phyloP scores from a whole-genome alignment of 2,113 vertebrate species.

The Corythoichthys intestinalis region DNA sequence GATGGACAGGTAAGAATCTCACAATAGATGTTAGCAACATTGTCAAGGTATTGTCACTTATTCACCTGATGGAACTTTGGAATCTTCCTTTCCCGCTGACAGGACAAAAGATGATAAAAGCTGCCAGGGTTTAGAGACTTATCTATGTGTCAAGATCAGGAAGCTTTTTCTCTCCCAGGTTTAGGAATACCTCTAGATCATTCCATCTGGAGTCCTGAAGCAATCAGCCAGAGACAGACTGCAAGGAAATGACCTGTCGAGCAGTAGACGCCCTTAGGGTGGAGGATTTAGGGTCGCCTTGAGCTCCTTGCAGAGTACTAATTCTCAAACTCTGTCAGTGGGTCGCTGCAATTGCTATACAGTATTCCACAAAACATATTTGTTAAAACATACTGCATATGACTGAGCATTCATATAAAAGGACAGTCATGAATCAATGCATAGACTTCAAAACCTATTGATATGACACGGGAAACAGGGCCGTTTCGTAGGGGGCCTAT shows the following conservation, averaged over 20 bases:
- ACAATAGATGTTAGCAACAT: background rate
- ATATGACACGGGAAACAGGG: too few species aligned
- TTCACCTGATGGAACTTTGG: background rate
- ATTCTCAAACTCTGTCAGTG: background rate
- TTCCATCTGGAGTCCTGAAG: constrained; percentile 16
- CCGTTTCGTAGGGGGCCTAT: too few species aligned
- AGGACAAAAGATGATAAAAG: background rate
- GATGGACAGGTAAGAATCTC: background rate
- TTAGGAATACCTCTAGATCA: constrained; percentile 9
- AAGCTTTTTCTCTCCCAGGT: constrained; percentile 20
- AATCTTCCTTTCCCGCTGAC: background rate
- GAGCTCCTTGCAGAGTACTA: background rate
- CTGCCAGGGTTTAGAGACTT: constrained; percentile 25
- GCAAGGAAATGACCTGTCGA: constrained; percentile 19
- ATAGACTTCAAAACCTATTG: too few species aligned
- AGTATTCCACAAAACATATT: too few species aligned
- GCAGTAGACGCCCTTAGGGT: constrained; percentile 23
- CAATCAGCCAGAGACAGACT: constrained; percentile 19
- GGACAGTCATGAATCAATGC: too few species aligned
- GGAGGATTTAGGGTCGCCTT: background rate
- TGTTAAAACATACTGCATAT: too few species aligned
- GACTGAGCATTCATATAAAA: too few species aligned
- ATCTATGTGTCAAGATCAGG: constrained; percentile 62
- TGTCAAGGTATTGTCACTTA: background rate
- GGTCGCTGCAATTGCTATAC: too few species aligned